phyloP scores from a whole-genome alignment of 2,797 vertebrate species.

The Eleutherodactylus coqui region DNA sequence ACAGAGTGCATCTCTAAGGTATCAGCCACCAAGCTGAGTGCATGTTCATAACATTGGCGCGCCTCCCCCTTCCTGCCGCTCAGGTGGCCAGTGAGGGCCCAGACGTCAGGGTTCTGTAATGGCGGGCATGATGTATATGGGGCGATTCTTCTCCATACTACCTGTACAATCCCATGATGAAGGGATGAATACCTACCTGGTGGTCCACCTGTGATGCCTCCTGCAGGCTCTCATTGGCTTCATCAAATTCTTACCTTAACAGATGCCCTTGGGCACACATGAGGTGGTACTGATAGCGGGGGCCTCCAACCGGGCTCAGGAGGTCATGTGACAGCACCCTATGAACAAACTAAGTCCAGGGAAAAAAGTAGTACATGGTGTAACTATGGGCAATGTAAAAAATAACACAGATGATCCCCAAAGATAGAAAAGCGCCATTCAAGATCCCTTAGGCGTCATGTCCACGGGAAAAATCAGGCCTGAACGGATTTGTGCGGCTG shows the following conservation, averaged over 20 bases:
- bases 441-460: too few relatives aligned
- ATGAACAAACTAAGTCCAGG: slow-evolving; percentile 81
- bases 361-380: neutral
- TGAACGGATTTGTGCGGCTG: too few relatives aligned
- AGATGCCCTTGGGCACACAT: slow-evolving; percentile 79
- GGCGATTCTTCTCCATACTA: neutral
- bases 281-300: slow-evolving; percentile 79
- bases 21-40: slow-evolving; percentile 78
- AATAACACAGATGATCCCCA: too few relatives aligned
- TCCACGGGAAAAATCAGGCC: too few relatives aligned
- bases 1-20: slow-evolving; percentile 82
- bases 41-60: slow-evolving; percentile 83
- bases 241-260: slow-evolving; percentile 79
- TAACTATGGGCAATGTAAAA: neutral
- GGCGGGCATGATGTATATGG: neutral
- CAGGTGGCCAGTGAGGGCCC: slow-evolving; percentile 89
- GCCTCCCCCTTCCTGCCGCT: slow-evolving; percentile 76
- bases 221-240: slow-evolving; percentile 76
- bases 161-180: too few relatives aligned
- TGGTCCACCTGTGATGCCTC: slow-evolving; percentile 75
- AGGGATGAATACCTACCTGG: slow-evolving; percentile 81
- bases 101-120: slow-evolving; percentile 83
- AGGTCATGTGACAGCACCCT: slow-evolving; percentile 86
- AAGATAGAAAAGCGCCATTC: too few relatives aligned
- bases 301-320: slow-evolving; percentile 77